A percentile compares a stretch with the other conserved stretches of the same genome.
phyloP scores from a whole-genome alignment of 2,113 vertebrate species.

The Eretmochelys imbricata region DNA sequence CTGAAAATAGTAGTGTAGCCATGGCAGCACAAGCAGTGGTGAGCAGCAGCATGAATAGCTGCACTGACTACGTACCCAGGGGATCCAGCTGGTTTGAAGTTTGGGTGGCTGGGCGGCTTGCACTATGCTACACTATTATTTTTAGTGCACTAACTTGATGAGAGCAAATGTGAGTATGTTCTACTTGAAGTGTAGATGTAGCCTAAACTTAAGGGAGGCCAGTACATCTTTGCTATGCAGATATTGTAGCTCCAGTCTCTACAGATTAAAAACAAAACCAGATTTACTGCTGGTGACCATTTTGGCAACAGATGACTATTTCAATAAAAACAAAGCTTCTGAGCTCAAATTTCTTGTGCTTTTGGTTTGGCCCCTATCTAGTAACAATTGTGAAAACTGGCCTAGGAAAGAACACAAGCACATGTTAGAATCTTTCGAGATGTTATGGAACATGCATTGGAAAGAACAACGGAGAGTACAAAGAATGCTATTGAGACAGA shows the following conservation, averaged over 20 bases:
- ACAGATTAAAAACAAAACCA: slow-evolving; percentile 33
- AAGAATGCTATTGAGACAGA: slow-evolving; percentile 58
- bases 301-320: slow-evolving; percentile 56
- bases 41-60: background rate
- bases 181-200: background rate
- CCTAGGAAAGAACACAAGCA: background rate
- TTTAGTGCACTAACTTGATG: background rate
- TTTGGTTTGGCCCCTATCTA: slow-evolving; percentile 44
- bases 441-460: slow-evolving; percentile 36
- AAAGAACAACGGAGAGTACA: slow-evolving; percentile 53
- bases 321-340: slow-evolving; percentile 12
- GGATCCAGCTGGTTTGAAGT: background rate
- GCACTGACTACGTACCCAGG: background rate
- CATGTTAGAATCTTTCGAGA: slow-evolving; percentile 23
- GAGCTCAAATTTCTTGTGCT: slow-evolving; percentile 47
- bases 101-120: background rate
- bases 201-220: background rate
- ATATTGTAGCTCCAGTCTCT: background rate
- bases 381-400: slow-evolving; percentile 59
- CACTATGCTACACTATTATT: background rate
- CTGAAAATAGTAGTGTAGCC: background rate
- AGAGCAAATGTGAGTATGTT: background rate
- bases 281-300: slow-evolving; percentile 47
- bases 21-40: background rate
- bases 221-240: accelerated